Conservation (phyloP, 2,888 invertebrate species). For the Amphipyra tragopoginis region DNA sequence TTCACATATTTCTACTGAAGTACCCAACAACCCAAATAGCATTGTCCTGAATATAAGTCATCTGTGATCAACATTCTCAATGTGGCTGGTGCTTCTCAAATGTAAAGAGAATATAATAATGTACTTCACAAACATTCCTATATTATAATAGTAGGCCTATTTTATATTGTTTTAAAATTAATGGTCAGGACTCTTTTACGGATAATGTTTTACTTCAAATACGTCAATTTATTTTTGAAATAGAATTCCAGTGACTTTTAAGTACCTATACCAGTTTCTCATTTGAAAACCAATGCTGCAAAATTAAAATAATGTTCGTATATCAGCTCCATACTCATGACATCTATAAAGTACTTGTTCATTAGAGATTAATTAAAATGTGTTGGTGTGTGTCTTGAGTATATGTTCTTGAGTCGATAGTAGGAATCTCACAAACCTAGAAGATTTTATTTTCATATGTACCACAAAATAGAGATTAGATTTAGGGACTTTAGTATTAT, state of each 20-base stretch:
- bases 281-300: conserved; percentile 19
- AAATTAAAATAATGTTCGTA: conserved; percentile 36
- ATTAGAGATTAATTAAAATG: conserved; percentile 47
- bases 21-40: conserved; percentile 6
- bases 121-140: conserved; percentile 60
- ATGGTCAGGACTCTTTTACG: conserved; percentile 23
- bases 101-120: conserved; percentile 17
- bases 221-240: conserved; percentile 26
- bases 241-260: conserved; percentile 22
- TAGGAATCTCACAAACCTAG: conserved; percentile 73
- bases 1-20: not conserved
- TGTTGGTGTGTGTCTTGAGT: conserved; percentile 55
- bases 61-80: conserved; percentile 12
- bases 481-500: conserved; percentile 77
- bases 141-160: conserved; percentile 41
- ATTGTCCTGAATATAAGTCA: conserved; percentile 21
- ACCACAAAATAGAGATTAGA: conserved; percentile 69
- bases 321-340: conserved; percentile 60
- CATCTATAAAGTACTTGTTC: conserved; percentile 62
- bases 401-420: conserved; percentile 63
- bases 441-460: conserved; percentile 71
- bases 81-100: conserved; percentile 37
- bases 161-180: conserved; percentile 41
- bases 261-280: conserved; percentile 25
- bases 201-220: conserved; percentile 11